Evolutionary conservation across 1,140 invertebrate genomes (phyloP), one percentile per base, ranked within the genome.

Genomic region (Ridgeia piscesae): DNA sequence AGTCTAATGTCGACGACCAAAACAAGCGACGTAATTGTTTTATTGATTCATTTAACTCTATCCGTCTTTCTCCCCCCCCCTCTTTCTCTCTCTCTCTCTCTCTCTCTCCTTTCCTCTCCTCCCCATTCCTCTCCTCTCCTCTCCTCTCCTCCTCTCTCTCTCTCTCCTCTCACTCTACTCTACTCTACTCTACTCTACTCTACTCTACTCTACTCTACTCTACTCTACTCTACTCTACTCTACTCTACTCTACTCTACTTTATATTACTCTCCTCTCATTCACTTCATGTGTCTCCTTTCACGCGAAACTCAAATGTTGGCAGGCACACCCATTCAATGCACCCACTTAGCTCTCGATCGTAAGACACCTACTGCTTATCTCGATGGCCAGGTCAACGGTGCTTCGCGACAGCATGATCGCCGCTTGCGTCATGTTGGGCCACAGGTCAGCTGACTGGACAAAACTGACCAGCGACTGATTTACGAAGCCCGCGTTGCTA

Each of bases 311-410:
- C 4, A 42, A 42, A 42, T 11, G 42, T 42, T 42, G 42, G 42
- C 4, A 42, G 42, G 42, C 11, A 42, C 42, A 42, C 42, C n/a
- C n/a, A n/a, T n/a, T n/a, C n/a, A n/a, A 42, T 42, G 4, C 11
- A 42, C 42, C 42, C 11, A 42, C 42, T 42, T 42, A 42, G 11
- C 92, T 92, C 34, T 93, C 93, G 27, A 91, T 35, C 17, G 95
- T 93, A 6, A 95, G 92, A 89, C 94, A 93, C 27, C 93, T 92
- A 11, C 94, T 94, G 33, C 95, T 90, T 91, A 95, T 94, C 88
- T 95, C 95, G 27, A 94, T 94, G 17, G 94, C 94, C 89, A 94
- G 93, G 27, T 94, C 92, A 0, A 92, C 77, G 33, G 94, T 92
- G 89, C 94, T 92, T 0, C 94, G 34, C 14, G 94, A 92, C 17